phyloP scores from a whole-genome alignment of 2,113 vertebrate genomes.

The Spea bombifrons region DNA sequence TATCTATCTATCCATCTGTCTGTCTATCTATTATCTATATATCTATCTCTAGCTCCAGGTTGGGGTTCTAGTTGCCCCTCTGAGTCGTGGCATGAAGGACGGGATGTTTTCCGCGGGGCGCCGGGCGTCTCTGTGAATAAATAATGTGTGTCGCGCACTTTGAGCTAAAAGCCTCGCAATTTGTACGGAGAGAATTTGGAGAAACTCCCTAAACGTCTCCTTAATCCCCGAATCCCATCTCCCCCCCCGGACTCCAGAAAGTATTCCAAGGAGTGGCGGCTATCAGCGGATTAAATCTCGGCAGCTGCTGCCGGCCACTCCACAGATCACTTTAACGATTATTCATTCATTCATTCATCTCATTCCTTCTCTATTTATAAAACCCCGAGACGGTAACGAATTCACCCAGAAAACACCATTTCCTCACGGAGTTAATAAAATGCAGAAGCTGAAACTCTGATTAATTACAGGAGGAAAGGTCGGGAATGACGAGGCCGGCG shows the following conservation, averaged over 20 bases:
- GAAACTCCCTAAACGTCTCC: constrained; percentile 57
- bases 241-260: not conserved
- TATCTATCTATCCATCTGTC: too few species aligned
- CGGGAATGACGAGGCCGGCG: constrained; percentile 54
- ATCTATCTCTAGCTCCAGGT: too few species aligned
- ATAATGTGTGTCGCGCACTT: constrained; percentile 75
- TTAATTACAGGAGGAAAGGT: constrained; percentile 52
- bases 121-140: constrained; percentile 71
- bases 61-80: too few species aligned
- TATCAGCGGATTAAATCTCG: not conserved
- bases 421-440: not conserved
- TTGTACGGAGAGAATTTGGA: constrained; percentile 69
- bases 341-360: too few species aligned
- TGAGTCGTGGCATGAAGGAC: too few species aligned
- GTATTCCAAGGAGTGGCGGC: constrained; percentile 26
- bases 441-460: constrained; percentile 51
- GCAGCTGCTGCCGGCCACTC: not conserved
- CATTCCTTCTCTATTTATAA: too few species aligned
- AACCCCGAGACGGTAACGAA: too few species aligned
- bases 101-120: too few species aligned
- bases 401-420: too few species aligned
- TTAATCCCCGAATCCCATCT: not conserved
- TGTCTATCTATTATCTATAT: too few species aligned
- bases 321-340: too few species aligned
- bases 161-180: constrained; percentile 75